Evolutionary conservation across 1,140 invertebrate genomes (phyloP).

Genomic region (Mya arenaria): DNA sequence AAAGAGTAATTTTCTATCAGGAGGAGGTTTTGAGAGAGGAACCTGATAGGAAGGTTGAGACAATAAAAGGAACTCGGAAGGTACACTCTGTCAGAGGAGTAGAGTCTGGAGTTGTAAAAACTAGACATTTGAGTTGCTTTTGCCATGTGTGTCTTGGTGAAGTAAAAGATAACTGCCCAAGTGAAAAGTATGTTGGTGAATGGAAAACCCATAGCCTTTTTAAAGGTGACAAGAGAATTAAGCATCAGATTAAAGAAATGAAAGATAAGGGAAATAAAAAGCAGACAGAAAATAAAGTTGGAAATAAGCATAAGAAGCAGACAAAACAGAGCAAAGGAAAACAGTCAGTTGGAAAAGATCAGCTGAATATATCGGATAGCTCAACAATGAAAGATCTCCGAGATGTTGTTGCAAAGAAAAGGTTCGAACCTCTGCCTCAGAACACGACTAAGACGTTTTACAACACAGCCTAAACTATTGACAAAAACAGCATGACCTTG

Average conservation of each 20-base stretch:
- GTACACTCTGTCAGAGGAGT: conserved; percentile 18
- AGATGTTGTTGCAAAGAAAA: neutral
- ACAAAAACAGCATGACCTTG: neutral
- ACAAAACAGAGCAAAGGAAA: neutral
- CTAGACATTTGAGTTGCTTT: conserved; percentile 18
- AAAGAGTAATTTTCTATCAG: conserved; percentile 16
- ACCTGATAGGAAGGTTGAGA: neutral
- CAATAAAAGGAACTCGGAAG: conserved; percentile 18
- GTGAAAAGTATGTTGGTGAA: conserved; percentile 18
- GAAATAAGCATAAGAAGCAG: neutral
- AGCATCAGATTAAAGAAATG: neutral
- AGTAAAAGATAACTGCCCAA: neutral
- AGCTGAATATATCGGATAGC: neutral
- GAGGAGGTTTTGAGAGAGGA: neutral
- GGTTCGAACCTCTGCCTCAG: neutral
- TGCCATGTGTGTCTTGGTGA: conserved; percentile 11
- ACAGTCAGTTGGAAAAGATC: neutral
- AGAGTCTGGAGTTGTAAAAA: neutral
- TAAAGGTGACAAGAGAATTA: neutral
- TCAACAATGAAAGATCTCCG: neutral
- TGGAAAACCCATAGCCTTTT: neutral
- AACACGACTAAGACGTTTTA: neutral
- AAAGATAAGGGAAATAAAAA: neutral
- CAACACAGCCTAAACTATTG: neutral
- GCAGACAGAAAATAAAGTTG: neutral